Percentiles rank a stretch among this genome's conserved stretches.
Evolutionary conservation across 2,113 vertebrate species (phyloP).

Genomic region (Microtus pennsylvanicus): DNA sequence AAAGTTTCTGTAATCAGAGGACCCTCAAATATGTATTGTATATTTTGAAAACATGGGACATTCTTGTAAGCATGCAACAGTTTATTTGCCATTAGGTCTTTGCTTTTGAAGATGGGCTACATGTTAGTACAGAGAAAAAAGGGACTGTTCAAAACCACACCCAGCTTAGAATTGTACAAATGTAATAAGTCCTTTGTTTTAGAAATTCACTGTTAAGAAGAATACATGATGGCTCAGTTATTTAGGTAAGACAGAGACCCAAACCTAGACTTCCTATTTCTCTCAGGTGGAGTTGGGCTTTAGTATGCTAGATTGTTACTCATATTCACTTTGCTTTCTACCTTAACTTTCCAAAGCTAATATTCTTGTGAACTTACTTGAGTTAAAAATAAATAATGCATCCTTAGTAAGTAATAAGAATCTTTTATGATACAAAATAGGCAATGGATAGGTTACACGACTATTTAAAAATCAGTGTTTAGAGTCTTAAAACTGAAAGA

Average conservation of each 20-base stretch:
- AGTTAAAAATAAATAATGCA: constrained; percentile 23
- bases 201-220: not conserved
- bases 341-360: not conserved
- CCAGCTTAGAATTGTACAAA: not conserved
- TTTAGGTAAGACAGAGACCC: not conserved
- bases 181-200: not conserved
- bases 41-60: not conserved
- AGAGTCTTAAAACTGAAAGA: not conserved
- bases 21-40: not conserved
- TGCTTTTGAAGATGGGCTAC: not conserved
- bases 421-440: not conserved
- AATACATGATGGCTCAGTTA: not conserved
- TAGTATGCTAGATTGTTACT: not conserved
- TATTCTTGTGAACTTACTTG: not conserved
- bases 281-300: constrained; percentile 15
- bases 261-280: not conserved
- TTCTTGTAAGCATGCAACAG: not conserved
- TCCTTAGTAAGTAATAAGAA: not conserved
- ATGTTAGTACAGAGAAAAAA: not conserved
- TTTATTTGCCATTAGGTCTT: not conserved
- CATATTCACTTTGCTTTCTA: not conserved
- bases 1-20: not conserved
- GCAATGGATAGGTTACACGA: not conserved
- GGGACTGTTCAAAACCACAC: not conserved
- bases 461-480: constrained; percentile 25